Percentiles rank a stretch among this genome's conserved stretches.
These are phyloP conservation scores for Crocuta crocuta DNA, from an alignment of 2,113 vertebrate species.

Conservation along the genomic window DNA sequence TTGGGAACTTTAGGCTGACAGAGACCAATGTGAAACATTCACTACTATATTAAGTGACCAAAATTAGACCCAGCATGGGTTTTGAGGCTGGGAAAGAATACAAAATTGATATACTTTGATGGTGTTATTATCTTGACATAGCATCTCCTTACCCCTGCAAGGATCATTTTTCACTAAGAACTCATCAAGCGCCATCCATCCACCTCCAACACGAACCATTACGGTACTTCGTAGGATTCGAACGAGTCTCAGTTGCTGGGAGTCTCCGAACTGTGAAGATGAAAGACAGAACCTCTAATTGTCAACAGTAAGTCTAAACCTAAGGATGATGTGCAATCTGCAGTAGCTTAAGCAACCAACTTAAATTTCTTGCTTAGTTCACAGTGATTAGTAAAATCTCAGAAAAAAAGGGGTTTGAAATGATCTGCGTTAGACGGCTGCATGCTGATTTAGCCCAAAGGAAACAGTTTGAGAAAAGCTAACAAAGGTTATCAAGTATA, in stretches of 20 bases:
- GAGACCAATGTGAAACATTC: slow-evolving; percentile 52
- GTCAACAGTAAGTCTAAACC: background rate
- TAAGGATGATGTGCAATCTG: background rate
- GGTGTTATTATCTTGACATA: background rate
- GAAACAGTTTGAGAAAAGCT: slow-evolving; percentile 74
- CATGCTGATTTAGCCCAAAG: slow-evolving; percentile 85
- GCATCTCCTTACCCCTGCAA: slow-evolving; percentile 92
- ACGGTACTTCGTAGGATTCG: slow-evolving; percentile 97
- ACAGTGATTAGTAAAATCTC: slow-evolving; percentile 86
- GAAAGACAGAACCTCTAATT: slow-evolving; percentile 71
- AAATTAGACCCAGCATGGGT: slow-evolving; percentile 52
- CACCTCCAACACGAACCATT: slow-evolving; percentile 99
- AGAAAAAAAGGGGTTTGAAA: slow-evolving; percentile 71
- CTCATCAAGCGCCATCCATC: slow-evolving; percentile 99
- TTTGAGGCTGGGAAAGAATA: slow-evolving; percentile 60
- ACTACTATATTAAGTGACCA: slow-evolving; percentile 68
- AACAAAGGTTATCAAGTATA: slow-evolving; percentile 75
- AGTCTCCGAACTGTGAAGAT: slow-evolving; percentile 95
- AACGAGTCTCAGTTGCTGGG: slow-evolving; percentile 97
- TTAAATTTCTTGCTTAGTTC: slow-evolving; percentile 75
- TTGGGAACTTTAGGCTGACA: slow-evolving; percentile 61
- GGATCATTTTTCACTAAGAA: slow-evolving; percentile 99
- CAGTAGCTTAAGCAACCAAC: slow-evolving; percentile 71
- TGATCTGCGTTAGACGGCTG: slow-evolving; percentile 78
- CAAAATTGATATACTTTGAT: background rate